Evolutionary conservation across 2,888 invertebrate species (phyloP), one percentile per base, ranked within the genome.

Genomic region (Hedya salicella): DNA sequence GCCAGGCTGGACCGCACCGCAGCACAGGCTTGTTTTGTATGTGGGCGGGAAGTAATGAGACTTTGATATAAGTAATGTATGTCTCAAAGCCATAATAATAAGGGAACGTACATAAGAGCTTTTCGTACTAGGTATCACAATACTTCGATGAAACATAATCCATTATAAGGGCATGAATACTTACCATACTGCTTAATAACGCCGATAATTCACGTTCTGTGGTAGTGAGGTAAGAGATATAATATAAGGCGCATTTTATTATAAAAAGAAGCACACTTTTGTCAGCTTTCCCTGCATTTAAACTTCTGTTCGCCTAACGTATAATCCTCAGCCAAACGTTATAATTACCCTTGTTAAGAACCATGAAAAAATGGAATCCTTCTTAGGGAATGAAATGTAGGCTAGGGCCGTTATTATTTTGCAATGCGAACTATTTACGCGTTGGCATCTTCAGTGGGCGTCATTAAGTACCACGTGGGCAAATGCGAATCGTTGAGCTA

Each of bases 401-500:
- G 4, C 25, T 25, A 25, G 25, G 25, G 5, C 25, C 25, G 25
- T 6, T n/a, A n/a, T 25, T 25, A 46, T 16, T 17, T 17, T 3
- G 44, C n/a, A 46, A 21, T 46, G n/a, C 19, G 19, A 46, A 46
- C 19, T 17, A 4, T 46, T 11, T 19, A 3, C 19, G 17, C 19
- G 11, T 46, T 46, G 4, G 19, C 13, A 21, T 21, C 13, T 46
- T 5, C 1, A 19, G 46, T 46, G 5, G 46, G 46, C 19, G 19
- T 19, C 16, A 21, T 46, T 19, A 46, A 46, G 19, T 13, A 19
- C 46, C 46, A 46, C 46, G 19, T 46, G 46, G 46, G 46, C 19
- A 46, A 46, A 9, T 13, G 13, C 13, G 19, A 13, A 19, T 13
- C 14, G 42, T 44, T 4, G 42, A 6, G 25, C 36, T 8, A 36